These are phyloP conservation scores for Neoseiulus cucumeris DNA, from an alignment of 1,140 invertebrate genomes.

Conservation along the genomic window DNA sequence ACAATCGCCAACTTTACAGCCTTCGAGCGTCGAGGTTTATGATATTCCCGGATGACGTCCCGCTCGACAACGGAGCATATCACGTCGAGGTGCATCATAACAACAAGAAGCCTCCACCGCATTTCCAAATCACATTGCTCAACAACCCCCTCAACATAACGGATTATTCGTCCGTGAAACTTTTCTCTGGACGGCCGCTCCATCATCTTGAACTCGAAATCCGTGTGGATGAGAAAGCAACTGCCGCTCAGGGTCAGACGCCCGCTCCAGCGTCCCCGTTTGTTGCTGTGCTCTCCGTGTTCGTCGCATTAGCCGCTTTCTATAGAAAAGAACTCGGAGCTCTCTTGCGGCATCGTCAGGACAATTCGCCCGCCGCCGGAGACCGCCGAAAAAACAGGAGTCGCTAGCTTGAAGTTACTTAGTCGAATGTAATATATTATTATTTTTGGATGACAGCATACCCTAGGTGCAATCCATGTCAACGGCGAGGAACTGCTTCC, in stretches of 20 bases:
- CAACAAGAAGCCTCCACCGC: not conserved
- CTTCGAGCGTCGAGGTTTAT: not conserved
- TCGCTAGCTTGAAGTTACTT: no score
- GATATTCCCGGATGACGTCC: not conserved
- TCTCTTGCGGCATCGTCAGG: not conserved
- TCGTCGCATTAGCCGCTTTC: not conserved
- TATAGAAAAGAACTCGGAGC: not conserved
- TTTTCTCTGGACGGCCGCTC: not conserved
- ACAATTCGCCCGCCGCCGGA: not conserved
- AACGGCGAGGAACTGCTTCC: no score
- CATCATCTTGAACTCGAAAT: not conserved
- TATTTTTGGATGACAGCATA: no score
- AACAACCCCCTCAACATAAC: not conserved
- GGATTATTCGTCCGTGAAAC: not conserved
- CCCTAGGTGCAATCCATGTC: no score
- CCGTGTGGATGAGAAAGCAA: not conserved
- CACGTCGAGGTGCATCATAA: not conserved
- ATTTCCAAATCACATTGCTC: not conserved
- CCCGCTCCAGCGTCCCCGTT: not conserved
- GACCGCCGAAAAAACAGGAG: not conserved
- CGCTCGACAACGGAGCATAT: not conserved
- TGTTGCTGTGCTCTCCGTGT: constrained; percentile 5
- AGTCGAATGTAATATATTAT: no score
- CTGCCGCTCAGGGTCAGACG: not conserved
- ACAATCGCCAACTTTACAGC: not conserved